Base-by-base conservation (phyloP, 2,888 invertebrate species). In the Pyralis farinalis region DNA sequence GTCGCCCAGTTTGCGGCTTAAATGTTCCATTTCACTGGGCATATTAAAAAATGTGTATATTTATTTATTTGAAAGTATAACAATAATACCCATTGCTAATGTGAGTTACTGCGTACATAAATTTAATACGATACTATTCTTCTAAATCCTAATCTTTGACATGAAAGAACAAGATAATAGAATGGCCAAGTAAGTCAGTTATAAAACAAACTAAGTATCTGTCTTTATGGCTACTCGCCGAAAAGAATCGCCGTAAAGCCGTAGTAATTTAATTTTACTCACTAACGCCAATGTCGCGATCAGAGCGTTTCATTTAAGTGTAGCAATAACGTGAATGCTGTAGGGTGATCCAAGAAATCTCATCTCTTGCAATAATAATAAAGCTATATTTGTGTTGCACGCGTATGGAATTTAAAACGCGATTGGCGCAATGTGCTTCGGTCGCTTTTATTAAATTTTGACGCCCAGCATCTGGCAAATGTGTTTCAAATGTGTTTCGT, bases 331-430 rank as follows among this genome's bases (percentile, higher is more conserved):
- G 54, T 57, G 62, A 55, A 51, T 48, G 44, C 59, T 65, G 69
- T 58, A 61, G 62, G 53, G 63, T 64, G 71, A 72, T 73, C 67
- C 64, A 61, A 31, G 56, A 70, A 80, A 81, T 82, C 68, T 65
- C 71, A 72, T 80, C 62, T 69, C 58, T 46, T 56, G 58, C 57
- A 55, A 71, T 77, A 69, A 72, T 69, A 74, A 70, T 82, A 79
- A 79, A 81, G 71, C 57, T 75, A 67, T 76, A 81, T 79, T 77
- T 69, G 77, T 70, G 66, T 69, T 56, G 61, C 55, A 66, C 75
- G 71, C 69, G 71, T 55, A 53, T 49, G 54, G 77, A 79, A 82
- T 83, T 75, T 71, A 63, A 68, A 79, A 69, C 51, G 56, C 49
- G 55, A 55, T 69, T 64, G 44, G 51, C 45, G 36, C 55, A 50